Evolutionary conservation across 1,140 invertebrate species (phyloP), one percentile per base, ranked within the genome.

Genomic region (Drepana arcuata): DNA sequence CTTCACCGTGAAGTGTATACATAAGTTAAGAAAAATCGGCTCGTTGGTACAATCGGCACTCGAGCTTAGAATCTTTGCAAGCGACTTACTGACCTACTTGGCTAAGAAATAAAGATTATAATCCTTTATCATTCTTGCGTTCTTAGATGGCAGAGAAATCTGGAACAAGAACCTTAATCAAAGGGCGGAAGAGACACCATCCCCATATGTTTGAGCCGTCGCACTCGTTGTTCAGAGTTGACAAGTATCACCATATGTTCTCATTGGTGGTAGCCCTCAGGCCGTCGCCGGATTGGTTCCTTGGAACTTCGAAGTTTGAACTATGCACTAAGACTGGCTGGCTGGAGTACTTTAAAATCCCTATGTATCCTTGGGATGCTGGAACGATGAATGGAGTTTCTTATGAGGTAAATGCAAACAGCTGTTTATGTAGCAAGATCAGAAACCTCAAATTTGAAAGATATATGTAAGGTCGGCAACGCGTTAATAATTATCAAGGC

Each of bases 261-360:
- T 78, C 75, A 9, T 34, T 75, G 9, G 49, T 59, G 1, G 56
- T 78, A 5, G 69, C 59, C 0, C 64, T 80, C 53, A 66, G 63
- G 18, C 75, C 75, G 0, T 78, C 73, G 0, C 75, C 75, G 0
- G 75, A 80, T 27, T 80, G 75, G 75, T 80, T 80, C 30, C 42
- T 80, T 5, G 75, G 75, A 0, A 64, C 62, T 0, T 55, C 63
- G 7, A 52, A 54, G 14, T 80, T 74, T 38, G 75, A 80, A 15
- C 56, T 80, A 0, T 80, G 75, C 16, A 62, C 60, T 7, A 32
- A 63, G 1, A 30, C 54, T 3, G 69, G 57, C 0, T 80, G 75
- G 75, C 14, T 71, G 28, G 45, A 66, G 11, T 28, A 57, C 7
- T 44, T 36, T 9, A 41, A 54, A 24, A 53, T 77, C 31, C 71